Conservation (phyloP, 2,113 vertebrate genomes). For the Rhinopomastus cyanomelas region DNA sequence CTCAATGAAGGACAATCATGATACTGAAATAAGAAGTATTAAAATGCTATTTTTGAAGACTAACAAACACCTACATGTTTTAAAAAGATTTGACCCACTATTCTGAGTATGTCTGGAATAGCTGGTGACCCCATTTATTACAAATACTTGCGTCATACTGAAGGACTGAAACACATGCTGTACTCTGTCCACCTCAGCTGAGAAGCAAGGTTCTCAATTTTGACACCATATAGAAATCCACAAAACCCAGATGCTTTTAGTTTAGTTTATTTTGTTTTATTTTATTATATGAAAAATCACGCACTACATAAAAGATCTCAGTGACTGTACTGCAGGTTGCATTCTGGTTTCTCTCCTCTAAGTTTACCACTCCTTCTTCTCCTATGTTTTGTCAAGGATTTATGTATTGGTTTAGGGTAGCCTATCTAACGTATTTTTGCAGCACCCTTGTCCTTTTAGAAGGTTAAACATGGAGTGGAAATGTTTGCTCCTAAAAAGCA, state of each 20-base stretch:
- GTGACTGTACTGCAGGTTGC: background rate
- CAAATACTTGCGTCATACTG: background rate
- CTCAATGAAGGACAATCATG: constrained; percentile 28
- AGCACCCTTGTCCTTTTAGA: background rate
- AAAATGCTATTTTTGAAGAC: constrained; percentile 37
- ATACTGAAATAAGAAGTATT: constrained; percentile 34
- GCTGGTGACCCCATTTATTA: background rate
- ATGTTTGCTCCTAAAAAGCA: background rate
- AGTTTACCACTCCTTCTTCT: background rate
- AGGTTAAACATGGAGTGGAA: background rate
- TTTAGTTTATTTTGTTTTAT: background rate
- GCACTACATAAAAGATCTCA: background rate
- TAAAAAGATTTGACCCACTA: background rate
- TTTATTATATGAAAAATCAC: background rate
- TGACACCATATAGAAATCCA: background rate
- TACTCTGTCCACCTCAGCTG: background rate
- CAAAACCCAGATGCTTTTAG: background rate
- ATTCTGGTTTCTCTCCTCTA: background rate
- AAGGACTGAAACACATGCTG: background rate
- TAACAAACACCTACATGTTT: background rate
- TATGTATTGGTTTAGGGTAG: background rate
- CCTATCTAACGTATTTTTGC: background rate
- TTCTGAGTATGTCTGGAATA: background rate
- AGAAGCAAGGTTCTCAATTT: background rate
- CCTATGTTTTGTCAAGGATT: background rate